Conservation (phyloP, 2,888 invertebrate genomes). For the Phania funesta region DNA sequence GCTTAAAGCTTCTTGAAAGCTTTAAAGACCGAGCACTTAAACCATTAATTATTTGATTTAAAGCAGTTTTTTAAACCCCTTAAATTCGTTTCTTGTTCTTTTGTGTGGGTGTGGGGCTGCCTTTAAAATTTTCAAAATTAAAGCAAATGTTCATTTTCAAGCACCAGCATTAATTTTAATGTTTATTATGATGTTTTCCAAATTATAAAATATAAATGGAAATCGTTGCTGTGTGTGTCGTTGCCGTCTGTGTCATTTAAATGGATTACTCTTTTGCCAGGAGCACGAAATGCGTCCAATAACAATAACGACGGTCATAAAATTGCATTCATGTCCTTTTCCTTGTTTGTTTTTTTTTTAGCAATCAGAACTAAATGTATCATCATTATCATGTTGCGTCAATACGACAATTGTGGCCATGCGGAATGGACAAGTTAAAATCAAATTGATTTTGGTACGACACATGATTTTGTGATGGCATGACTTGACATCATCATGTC, state of each 20-base stretch:
- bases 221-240: neutral
- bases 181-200: slow-evolving; percentile 45
- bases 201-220: slow-evolving; percentile 6
- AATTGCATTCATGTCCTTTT: slow-evolving; percentile 41
- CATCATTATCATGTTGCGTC: slow-evolving; percentile 22
- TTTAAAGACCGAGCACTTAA: neutral
- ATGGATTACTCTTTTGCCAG: slow-evolving; percentile 35
- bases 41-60: slow-evolving; percentile 7
- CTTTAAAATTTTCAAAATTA: neutral
- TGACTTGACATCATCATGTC: neutral
- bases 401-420: slow-evolving; percentile 24
- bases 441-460: slow-evolving; percentile 28
- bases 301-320: slow-evolving; percentile 64
- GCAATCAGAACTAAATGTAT: slow-evolving; percentile 19
- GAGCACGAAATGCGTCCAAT: slow-evolving; percentile 44
- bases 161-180: slow-evolving; percentile 50
- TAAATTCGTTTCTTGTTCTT: neutral
- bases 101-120: slow-evolving; percentile 37
- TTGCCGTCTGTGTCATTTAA: slow-evolving; percentile 33
- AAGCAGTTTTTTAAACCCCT: neutral
- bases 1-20: slow-evolving; percentile 49
- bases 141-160: slow-evolving; percentile 6
- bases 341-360: neutral
- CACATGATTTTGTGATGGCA: slow-evolving; percentile 15
- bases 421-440: slow-evolving; percentile 17